Evolutionary conservation across 1,140 invertebrate genomes (phyloP).

Genomic region (Nephila pilipes): DNA sequence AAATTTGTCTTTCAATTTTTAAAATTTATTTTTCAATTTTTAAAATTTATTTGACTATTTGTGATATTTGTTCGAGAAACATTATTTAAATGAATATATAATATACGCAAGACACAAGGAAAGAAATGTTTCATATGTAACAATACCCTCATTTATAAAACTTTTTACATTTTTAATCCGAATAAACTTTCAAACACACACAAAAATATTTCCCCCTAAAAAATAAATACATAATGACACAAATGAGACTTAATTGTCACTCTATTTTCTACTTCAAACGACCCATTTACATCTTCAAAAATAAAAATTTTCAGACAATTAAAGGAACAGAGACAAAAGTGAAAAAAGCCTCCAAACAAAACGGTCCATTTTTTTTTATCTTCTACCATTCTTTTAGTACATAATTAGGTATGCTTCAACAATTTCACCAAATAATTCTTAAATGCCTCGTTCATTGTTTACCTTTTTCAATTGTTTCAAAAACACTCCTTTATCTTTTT

Average conservation of each 20-base stretch:
- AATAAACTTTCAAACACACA: neutral
- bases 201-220: neutral
- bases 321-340: neutral
- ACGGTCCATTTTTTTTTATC: neutral
- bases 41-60: no score
- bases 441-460: conserved; percentile 14
- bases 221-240: neutral
- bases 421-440: neutral
- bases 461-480: neutral
- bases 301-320: neutral
- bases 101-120: no score
- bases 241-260: neutral
- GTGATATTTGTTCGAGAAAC: no score
- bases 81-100: no score
- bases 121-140: no score
- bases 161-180: neutral
- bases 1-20: no score
- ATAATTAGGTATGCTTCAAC: neutral
- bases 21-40: no score
- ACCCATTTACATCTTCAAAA: neutral
- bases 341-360: neutral
- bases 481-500: neutral
- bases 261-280: neutral
- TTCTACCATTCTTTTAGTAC: neutral
- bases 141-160: no score